A percentile compares a stretch with the other conserved stretches of the same genome.
phyloP scores from a whole-genome alignment of 2,113 vertebrate species.

The Entomyzon cyanotis region DNA sequence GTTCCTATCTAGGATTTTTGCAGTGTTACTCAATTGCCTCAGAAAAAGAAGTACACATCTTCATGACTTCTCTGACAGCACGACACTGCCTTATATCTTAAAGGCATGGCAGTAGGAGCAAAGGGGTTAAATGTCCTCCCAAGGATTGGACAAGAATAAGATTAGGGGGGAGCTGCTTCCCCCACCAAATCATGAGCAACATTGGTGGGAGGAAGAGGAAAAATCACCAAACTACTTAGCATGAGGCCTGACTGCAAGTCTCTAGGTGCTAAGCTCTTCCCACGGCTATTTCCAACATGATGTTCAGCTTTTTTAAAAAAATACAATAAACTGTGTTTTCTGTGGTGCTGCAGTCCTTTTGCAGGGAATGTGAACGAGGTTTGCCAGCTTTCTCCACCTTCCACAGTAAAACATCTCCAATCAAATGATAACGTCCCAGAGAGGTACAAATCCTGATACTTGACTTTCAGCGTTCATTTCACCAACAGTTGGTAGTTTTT shows the following conservation, averaged over 20 bases:
- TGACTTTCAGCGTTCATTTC: background rate
- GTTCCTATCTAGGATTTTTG: background rate
- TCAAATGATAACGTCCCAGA: background rate
- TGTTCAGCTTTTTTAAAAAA: background rate
- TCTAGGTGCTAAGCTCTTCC: background rate
- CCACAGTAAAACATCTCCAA: background rate
- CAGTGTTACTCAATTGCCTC: background rate
- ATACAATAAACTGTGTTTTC: background rate
- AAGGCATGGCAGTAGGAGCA: background rate
- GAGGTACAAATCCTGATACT: background rate
- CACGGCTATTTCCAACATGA: background rate
- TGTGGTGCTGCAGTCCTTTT: background rate
- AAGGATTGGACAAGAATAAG: background rate
- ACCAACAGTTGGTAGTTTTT: background rate
- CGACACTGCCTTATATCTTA: accelerated
- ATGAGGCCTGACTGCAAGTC: background rate
- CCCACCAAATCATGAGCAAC: background rate
- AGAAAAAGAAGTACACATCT: background rate
- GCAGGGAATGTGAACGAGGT: background rate
- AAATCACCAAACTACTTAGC: background rate
- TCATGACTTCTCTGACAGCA: background rate
- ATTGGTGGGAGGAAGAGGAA: background rate
- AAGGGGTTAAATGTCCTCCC: background rate
- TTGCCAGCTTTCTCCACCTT: background rate
- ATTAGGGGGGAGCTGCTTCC: background rate